Conservation (phyloP, 2,797 vertebrate genomes). For the Gymnoscopelus microlampas region DNA sequence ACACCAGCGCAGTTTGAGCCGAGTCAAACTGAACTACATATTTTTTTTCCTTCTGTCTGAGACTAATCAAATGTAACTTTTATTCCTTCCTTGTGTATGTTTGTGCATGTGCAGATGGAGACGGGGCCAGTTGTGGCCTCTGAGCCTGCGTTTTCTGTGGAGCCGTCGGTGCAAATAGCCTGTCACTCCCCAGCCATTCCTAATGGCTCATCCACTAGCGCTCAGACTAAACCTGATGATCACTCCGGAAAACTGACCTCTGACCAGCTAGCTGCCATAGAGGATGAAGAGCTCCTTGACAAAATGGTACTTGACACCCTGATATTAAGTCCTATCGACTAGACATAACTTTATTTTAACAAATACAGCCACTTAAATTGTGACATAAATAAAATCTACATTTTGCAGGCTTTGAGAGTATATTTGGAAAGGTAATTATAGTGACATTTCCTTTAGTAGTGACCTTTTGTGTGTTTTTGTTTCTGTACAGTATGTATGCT, state of each 20-base stretch:
- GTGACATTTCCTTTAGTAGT: too few species aligned
- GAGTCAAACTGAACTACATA: neutral
- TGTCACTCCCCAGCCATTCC: constrained; percentile 69
- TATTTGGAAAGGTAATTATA: too few species aligned
- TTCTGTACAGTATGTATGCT: neutral
- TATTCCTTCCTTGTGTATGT: neutral
- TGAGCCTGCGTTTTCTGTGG: constrained; percentile 72
- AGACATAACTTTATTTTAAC: constrained; percentile 16
- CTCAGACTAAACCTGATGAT: constrained; percentile 68
- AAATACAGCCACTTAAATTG: constrained; percentile 14
- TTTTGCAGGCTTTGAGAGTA: too few species aligned
- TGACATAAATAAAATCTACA: constrained; percentile 7
- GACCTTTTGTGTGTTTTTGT: constrained; percentile 7
- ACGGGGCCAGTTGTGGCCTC: constrained; percentile 71
- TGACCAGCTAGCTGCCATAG: constrained; percentile 88
- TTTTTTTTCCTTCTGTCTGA: neutral
- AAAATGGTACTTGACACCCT: constrained; percentile 89
- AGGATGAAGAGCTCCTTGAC: constrained; percentile 93
- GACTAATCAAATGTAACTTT: neutral
- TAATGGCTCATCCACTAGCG: constrained; percentile 78
- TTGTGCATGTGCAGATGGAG: constrained; percentile 82
- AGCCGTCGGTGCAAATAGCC: constrained; percentile 50
- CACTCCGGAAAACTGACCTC: constrained; percentile 76
- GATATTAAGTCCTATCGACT: constrained; percentile 34
- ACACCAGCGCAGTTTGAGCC: neutral